A percentile compares a stretch with the other conserved stretches of the same genome.
phyloP scores from a whole-genome alignment of 1,140 invertebrate genomes.

The Drosophila mauritiana region DNA sequence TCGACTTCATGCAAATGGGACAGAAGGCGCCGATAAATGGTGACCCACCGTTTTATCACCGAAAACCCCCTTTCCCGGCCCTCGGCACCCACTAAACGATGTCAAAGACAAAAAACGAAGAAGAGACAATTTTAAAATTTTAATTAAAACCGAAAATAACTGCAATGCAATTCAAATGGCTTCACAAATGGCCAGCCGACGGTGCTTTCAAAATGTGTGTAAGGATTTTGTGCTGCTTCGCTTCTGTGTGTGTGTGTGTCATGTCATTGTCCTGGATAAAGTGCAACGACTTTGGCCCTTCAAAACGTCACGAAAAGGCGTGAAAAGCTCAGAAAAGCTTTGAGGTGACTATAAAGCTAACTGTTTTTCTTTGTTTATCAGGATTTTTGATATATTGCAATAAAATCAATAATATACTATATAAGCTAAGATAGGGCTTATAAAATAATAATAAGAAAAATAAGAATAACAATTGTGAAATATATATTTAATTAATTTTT shows the following conservation, averaged over 20 bases:
- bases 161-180: slow-evolving; percentile 44
- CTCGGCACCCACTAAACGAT: slow-evolving; percentile 19
- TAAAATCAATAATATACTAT: not conserved
- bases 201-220: not conserved
- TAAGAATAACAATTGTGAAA: too few relatives aligned
- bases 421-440: not conserved
- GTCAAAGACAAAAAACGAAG: not conserved
- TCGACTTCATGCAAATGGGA: slow-evolving; percentile 41
- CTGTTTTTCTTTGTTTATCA: not conserved
- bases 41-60: not conserved
- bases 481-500: too few relatives aligned
- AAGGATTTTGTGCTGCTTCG: not conserved
- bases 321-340: slow-evolving; percentile 41
- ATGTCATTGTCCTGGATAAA: slow-evolving; percentile 66
- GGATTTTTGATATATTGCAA: not conserved
- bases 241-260: slow-evolving; percentile 16
- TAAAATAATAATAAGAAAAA: not conserved
- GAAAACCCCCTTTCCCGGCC: not conserved
- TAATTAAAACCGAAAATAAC: slow-evolving; percentile 46
- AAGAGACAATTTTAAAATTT: slow-evolving; percentile 31
- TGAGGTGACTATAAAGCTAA: slow-evolving; percentile 36
- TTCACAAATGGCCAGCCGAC: slow-evolving; percentile 8
- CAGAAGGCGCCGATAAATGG: slow-evolving; percentile 37
- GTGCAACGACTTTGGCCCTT: slow-evolving; percentile 63
- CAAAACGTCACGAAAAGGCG: slow-evolving; percentile 34